Percentiles rank a stretch among this genome's conserved stretches.
These are phyloP conservation scores for Stegastes partitus DNA, from an alignment of 2,113 vertebrate species.

Conservation along the genomic window DNA sequence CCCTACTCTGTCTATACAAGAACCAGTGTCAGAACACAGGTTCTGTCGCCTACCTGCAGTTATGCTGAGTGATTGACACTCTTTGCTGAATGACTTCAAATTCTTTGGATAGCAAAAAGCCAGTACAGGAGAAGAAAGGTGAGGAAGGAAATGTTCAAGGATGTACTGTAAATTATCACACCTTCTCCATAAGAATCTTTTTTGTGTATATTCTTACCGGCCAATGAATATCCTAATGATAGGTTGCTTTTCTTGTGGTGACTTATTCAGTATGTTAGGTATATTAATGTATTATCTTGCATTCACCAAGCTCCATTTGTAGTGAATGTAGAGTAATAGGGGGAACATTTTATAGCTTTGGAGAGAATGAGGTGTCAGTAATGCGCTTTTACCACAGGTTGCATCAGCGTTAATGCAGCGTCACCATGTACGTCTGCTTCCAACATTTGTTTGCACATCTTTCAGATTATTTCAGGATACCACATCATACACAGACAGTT, in stretches of 20 bases:
- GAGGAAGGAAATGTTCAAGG: background rate
- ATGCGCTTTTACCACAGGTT: constrained; percentile 36
- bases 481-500: background rate
- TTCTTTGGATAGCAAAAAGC: background rate
- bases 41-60: constrained; percentile 5
- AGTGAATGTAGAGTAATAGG: background rate
- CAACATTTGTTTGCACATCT: background rate
- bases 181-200: background rate
- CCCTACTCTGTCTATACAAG: constrained; percentile 17
- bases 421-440: background rate
- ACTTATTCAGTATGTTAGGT: constrained; percentile 7
- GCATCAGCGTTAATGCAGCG: constrained; percentile 16
- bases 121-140: background rate
- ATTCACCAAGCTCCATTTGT: constrained; percentile 10
- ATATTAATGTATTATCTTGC: constrained; percentile 9
- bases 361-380: constrained; percentile 5
- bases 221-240: constrained; percentile 9
- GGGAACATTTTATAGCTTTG: constrained; percentile 15
- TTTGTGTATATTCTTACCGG: constrained; percentile 4
- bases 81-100: background rate
- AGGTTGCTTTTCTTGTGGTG: constrained; percentile 16
- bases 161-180: background rate
- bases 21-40: constrained; percentile 9
- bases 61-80: background rate
- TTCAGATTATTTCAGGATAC: background rate